Conservation (phyloP, 2,113 vertebrate genomes). For the Carollia perspicillata region DNA sequence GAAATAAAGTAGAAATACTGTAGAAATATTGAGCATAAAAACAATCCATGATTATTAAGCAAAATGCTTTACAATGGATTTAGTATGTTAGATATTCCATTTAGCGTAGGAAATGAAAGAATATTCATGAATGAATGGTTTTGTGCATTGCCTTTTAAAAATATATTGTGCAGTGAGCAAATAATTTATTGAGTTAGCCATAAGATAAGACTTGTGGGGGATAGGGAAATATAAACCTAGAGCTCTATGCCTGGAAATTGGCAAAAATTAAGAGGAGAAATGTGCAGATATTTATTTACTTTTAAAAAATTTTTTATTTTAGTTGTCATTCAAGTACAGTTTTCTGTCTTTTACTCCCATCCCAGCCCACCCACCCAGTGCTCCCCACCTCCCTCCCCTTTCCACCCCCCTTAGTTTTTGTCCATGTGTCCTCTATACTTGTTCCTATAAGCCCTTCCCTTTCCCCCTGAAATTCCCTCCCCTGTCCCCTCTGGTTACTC, state of each 20-base stretch:
- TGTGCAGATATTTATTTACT: neutral
- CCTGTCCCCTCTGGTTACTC: no score
- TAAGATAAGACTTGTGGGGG: neutral
- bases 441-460: no score
- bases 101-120: neutral
- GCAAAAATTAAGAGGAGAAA: neutral
- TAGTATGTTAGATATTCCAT: neutral
- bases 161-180: neutral
- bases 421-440: no score
- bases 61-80: neutral
- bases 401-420: no score
- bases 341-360: no score
- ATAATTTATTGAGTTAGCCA: neutral
- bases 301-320: no score
- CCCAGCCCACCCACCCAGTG: no score
- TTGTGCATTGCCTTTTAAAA: neutral
- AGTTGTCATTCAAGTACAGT: no score
- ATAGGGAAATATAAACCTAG: neutral
- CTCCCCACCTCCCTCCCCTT: no score
- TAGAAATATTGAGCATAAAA: slow-evolving; percentile 2
- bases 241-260: neutral
- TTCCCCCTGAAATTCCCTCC: no score
- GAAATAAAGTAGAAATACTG: neutral
- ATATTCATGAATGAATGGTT: neutral
- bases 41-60: neutral